Base-by-base conservation (phyloP, 30 jellyfish, hydroid and myxozoan genomes). In the Rhopilema esculentum region DNA sequence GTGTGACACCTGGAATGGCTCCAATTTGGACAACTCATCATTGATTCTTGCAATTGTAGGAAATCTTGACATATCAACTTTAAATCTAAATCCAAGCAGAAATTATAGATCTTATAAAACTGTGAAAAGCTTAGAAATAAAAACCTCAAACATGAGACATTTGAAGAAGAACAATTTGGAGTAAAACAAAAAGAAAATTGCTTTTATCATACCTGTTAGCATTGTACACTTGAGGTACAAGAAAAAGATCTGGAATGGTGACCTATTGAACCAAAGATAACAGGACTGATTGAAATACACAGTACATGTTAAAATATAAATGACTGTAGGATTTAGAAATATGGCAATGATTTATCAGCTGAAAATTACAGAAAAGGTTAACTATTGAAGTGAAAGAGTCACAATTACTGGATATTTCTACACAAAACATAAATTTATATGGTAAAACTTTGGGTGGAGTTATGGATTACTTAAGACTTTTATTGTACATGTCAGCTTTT, bases 201-300 rank as follows among this genome's bases (percentile, higher is more conserved):
- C 22, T 24, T 6, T 31, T 33, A 21, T 31, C 8, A 61, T 19
- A 95, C 99, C 99, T 86, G 97, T 85, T 84, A 16, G 99, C 99
- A 77, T 95, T 95, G 95, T 52, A 95, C 18, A 95, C 99, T 91
- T 95, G 99, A 0, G 99, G 99, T 19, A 91, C 99, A 49, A 95
- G 95, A 49, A 91, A 95, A 18, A 90, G 74, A 88, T 95, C 99
- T 16, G 90, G 97, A 93, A 95, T 64, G 48, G 99, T 95, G 49
- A 95, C 93, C 99, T 95, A 69, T 12, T 68, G 67, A 28, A 51
- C 19, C 69, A 67, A 29, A 16, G n/a, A 71, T 30, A 25, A 40
- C 12, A 2, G 12, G 57, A 40, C 6, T 40, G 9, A 6, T 40
- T 6, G 12, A 40, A 40, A 40, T 40, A 40, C 12, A 40, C 12